Base-by-base conservation (phyloP, 2,113 vertebrate genomes). In the Sturnus vulgaris region DNA sequence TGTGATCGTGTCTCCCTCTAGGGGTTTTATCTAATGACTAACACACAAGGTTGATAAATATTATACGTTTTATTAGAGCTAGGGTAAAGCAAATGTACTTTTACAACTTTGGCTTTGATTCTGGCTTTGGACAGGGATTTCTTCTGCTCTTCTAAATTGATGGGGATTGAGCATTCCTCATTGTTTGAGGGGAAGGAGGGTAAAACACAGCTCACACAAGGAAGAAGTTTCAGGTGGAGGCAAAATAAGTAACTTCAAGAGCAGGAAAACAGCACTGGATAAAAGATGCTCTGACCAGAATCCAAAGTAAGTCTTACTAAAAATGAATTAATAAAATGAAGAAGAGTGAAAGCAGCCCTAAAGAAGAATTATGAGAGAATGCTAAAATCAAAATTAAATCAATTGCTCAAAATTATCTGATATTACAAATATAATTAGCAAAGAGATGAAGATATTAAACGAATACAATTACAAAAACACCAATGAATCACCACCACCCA, bases 1-100 rank as follows among this genome's bases (percentile, higher is more conserved):
- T 94, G 79, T 93, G 90, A 88, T 86, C 72, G 61, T 88, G 93
- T 97, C 90, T 96, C 95, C 93, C 90, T 96, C 94, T 96, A 96
- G 94, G 93, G 94, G 94, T 71, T 97, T 97, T 88, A 83, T 47
- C 55, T 96, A 96, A 96, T 88, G 94, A 93, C 52, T 88, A 83
- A 77, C 65, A 42, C 18, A 49, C 35, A 35, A 71, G 25, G 30
- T 86, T 95, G 91, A 80, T 86, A 95, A 90, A 92, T 85, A 93
- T 56, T 86, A 33, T 30, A 73, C 39, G 37, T 68, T 86, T 94
- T 90, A 66, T 88, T 88, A 81, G 15, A 93, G 50, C n/a, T 66
- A 83, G 27, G 27, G 47, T 50, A 75, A 92, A 79, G 63, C 2
- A 3, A 88, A 83, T 14, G 25, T 11, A n/a, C 19, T 86, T 90